Evolutionary conservation across 2,113 vertebrate species (phyloP), one percentile per base, ranked within the genome.

Genomic region (Mormoops blainvillei): DNA sequence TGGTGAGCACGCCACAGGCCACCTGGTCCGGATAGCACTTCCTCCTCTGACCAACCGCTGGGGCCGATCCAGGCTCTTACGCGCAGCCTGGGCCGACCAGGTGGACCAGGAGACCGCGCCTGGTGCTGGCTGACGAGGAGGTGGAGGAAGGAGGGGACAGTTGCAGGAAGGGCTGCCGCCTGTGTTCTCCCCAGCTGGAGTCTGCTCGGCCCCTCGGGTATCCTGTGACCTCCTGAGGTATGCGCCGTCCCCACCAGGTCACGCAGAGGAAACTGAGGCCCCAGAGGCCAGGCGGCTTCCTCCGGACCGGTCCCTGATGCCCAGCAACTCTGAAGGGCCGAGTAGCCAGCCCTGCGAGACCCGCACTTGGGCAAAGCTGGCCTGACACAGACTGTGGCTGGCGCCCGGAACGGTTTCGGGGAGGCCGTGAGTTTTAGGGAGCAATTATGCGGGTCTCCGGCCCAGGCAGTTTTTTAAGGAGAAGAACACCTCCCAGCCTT

Each of bases 321-420:
- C 11, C 2, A 0, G 24, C 36, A 22, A 38, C 56, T 33, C 20
- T 0, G 15, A 5, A 33, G 36, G 67, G 31, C 41, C 11, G 12
- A 1, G 70, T 18, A 33, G 41, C 52, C 0, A 3, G 16, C n/a
- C 31, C 5, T 1, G 11, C 18, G 0, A 19, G 31, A 45, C 2
- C 0, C 4, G 0, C 0, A 0, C 56, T 56, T 8, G 22, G 48
- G 36, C 6, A 31, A 2, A 28, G 1, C 0, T 0, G 13, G 26
- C 5, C 31, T 31, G 68, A 13, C 4, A 9, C 56, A 3, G 67
- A 43, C 74, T 10, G 0, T 5, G 50, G 50, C 52, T 1, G 5
- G 74, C 20, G 45, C 26, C 31, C 7, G 24, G 41, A 14, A 26
- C 1, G 26, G 36, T 50, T 70, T n/a, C 1, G 1, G 52, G 82